phyloP scores from a whole-genome alignment of 1,140 invertebrate species.

The Drosophila insularis region DNA sequence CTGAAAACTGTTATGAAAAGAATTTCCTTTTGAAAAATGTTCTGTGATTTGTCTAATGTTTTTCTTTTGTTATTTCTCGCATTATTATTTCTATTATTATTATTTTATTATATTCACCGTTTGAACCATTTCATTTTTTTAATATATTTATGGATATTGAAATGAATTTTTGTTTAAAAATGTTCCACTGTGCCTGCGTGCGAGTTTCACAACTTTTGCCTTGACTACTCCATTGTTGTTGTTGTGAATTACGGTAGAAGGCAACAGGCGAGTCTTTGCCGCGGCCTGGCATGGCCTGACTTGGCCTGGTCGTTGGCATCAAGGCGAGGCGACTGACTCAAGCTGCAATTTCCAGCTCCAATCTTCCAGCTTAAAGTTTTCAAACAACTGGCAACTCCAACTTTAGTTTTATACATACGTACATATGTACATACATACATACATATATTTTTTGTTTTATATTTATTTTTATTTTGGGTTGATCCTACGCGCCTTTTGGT shows the following conservation, averaged over 20 bases:
- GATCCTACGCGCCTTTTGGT: conserved; percentile 53
- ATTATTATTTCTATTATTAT: neutral
- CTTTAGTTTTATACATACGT: neutral
- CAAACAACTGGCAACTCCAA: neutral
- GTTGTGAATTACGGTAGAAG: conserved; percentile 80
- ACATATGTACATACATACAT: too few species aligned
- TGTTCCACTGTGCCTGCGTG: conserved; percentile 52
- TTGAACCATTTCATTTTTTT: too few species aligned
- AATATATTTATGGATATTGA: too few species aligned
- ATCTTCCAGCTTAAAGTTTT: conserved; percentile 8
- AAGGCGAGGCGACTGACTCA: conserved; percentile 22
- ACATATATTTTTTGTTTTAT: conserved; percentile 26
- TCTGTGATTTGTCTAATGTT: too few species aligned
- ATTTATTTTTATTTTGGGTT: conserved; percentile 57
- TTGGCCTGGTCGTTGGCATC: conserved; percentile 4
- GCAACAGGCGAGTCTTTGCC: conserved; percentile 61
- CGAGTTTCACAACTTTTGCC: conserved; percentile 68
- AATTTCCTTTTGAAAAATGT: too few species aligned
- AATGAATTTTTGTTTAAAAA: too few species aligned
- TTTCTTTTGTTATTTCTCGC: too few species aligned
- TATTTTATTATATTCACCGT: too few species aligned
- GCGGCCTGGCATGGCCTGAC: conserved; percentile 36
- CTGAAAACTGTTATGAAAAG: too few species aligned
- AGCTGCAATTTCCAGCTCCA: conserved; percentile 41
- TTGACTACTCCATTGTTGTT: conserved; percentile 51